These are phyloP conservation scores for Malurus leucopterus DNA, from an alignment of 2,797 vertebrate genomes.

Conservation along the genomic window DNA sequence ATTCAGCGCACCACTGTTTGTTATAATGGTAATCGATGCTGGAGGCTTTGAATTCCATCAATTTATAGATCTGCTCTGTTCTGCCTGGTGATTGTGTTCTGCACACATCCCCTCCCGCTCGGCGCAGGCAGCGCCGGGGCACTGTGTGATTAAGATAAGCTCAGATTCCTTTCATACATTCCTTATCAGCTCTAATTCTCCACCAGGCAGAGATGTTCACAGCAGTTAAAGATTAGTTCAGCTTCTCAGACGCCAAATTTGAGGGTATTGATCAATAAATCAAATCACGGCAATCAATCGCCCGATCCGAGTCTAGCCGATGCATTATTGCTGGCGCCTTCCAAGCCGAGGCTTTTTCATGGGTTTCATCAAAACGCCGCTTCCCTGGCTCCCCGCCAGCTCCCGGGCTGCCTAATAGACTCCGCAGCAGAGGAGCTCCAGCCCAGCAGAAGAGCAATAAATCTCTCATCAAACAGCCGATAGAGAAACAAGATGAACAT, in stretches of 20 bases:
- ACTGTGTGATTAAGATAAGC: conserved; percentile 92
- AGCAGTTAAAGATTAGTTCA: conserved; percentile 92
- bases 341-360: conserved; percentile 70
- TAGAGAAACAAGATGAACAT: conserved; percentile 83
- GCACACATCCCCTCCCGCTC: conserved; percentile 65
- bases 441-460: conserved; percentile 82
- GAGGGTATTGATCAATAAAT: conserved; percentile 98
- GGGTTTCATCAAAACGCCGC: conserved; percentile 79
- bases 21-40: conserved; percentile 99
- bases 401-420: conserved; percentile 80
- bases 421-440: conserved; percentile 76
- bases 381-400: conserved; percentile 77
- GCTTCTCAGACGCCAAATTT: conserved; percentile 89
- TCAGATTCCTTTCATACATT: conserved; percentile 88
- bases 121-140: conserved; percentile 69
- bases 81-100: conserved; percentile 93
- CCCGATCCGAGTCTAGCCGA: conserved; percentile 93
- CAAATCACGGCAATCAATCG: conserved; percentile 97
- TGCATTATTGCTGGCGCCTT: conserved; percentile 92
- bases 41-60: conserved; percentile 99
- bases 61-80: conserved; percentile 99
- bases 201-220: conserved; percentile 86
- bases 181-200: conserved; percentile 87
- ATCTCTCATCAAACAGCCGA: conserved; percentile 85
- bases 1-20: conserved; percentile 97